Base-by-base conservation (phyloP, 1,140 invertebrate species). In the Zaprionus taronus region DNA sequence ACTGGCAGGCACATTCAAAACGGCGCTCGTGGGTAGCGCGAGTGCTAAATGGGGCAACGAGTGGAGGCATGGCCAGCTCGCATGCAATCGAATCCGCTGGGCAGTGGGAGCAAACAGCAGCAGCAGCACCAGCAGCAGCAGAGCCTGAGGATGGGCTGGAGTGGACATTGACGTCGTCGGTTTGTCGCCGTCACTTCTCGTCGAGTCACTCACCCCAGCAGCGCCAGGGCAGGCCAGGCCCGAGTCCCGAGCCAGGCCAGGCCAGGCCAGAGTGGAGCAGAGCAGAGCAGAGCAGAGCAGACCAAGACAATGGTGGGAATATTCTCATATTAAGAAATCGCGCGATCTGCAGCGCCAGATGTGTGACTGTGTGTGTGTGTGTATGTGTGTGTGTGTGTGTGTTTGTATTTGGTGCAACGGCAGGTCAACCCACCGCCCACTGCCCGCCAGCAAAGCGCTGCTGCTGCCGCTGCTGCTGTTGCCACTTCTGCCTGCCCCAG, bases 251-350 rank as follows among this genome's bases (percentile, higher is more conserved):
- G 31, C 31, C 66, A 28, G 58, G 12, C 38, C 44, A 26, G 36
- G 31, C 24, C 24, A 5, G 49, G 57, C 66, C 73, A 89, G 77
- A 91, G 47, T 1, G 1, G 20, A 20, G 20, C 20, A 20, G 17
- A 51, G 47, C 22, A 24, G 47, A 44, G 41, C 38, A 15, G 5
- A 5, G 41, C 41, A n/a, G n/a, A 4, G 53, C 53, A 17, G 55
- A 34, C 69, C 72, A 74, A 89, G 74, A 92, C 91, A 92, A 92
- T 92, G 89, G 91, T 92, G 91, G 89, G 91, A 92, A 92, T 87
- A 87, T 92, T 92, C 91, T 92, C 91, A 92, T 92, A 91, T 91
- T 91, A 91, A 84, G 84, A 91, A 91, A 91, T 89, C 85, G 85
- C 85, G 85, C 86, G 82, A 90, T 90, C 85, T 89, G 78, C 81